phyloP scores from a whole-genome alignment of 2,888 invertebrate species.

The Agrochola litura region DNA sequence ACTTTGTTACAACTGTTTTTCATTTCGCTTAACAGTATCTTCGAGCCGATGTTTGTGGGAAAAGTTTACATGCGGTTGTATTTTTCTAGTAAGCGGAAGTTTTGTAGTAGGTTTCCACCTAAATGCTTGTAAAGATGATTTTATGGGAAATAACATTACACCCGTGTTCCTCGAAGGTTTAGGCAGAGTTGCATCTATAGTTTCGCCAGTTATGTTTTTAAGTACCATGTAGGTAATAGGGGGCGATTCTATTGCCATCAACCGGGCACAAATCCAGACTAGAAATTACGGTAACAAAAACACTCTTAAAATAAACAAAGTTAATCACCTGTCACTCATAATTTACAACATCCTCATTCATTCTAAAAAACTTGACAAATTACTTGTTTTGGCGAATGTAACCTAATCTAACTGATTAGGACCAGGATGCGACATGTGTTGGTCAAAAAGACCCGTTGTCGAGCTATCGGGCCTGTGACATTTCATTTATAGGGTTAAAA shows the following conservation, averaged over 20 bases:
- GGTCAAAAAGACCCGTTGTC: conserved; percentile 49
- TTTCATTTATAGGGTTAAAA: conserved; percentile 56
- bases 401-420: conserved; percentile 65
- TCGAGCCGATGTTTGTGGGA: conserved; percentile 17
- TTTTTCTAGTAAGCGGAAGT: conserved; percentile 22
- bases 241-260: not conserved
- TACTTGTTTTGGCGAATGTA: conserved; percentile 48
- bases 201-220: not conserved
- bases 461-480: conserved; percentile 52
- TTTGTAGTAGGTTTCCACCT: not conserved
- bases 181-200: not conserved
- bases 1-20: conserved; percentile 25
- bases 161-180: not conserved
- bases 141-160: not conserved
- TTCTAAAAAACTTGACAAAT: conserved; percentile 50
- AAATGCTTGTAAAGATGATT: not conserved
- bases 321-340: conserved; percentile 46
- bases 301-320: not conserved
- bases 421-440: conserved; percentile 61
- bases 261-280: too few relatives aligned
- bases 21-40: conserved; percentile 10
- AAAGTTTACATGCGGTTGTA: conserved; percentile 6
- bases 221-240: not conserved
- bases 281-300: not conserved
- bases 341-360: conserved; percentile 36